Base-by-base conservation (phyloP, 2,888 invertebrate species). In the Nymphalis c-album region DNA sequence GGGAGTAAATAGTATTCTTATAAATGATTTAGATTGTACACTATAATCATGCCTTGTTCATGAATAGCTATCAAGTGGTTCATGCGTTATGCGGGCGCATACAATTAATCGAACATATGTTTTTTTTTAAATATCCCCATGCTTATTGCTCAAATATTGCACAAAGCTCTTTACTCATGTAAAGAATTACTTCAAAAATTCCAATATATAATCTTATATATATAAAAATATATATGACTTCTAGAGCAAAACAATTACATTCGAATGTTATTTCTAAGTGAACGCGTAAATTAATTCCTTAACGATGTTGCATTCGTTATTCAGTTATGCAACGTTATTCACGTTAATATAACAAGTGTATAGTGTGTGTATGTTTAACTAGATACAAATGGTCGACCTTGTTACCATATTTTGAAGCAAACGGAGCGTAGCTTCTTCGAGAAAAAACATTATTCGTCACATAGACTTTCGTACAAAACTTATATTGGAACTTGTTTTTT, bases 371-470 rank as follows among this genome's bases (percentile, higher is more conserved):
- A 46, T 65, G 45, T 61, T 45, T 60, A 68, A 60, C 40, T 64
- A 70, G 20, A 13, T 68, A 64, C 50, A 57, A 62, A 61, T 68
- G 64, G 18, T 60, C n/a, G 70, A 68, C 68, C 70, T 71, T 71
- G 70, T 60, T 68, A 63, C 63, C 35, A 71, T 68, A 68, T 71
- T 65, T 68, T 47, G 63, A 48, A 26, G 57, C 40, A 63, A 71
- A 69, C 73, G 66, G 60, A 67, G 63, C 71, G 68, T 61, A 26
- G 46, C 66, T 53, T 63, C 60, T 64, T 67, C 68, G 58, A 46
- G 61, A 70, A 61, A n/a, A 22, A 70, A 70, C 55, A 64, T 55
- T 35, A 47, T 64, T 63, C 63, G 13, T 61, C 46, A n/a, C n/a
- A 67, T 70, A 59, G 60, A 62, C 51, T 67, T 60, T 68, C 69